A percentile compares a stretch with the other conserved stretches of the same genome.
Conservation (phyloP, 2,797 vertebrate species). For the Sphenopsis melanotis region DNA sequence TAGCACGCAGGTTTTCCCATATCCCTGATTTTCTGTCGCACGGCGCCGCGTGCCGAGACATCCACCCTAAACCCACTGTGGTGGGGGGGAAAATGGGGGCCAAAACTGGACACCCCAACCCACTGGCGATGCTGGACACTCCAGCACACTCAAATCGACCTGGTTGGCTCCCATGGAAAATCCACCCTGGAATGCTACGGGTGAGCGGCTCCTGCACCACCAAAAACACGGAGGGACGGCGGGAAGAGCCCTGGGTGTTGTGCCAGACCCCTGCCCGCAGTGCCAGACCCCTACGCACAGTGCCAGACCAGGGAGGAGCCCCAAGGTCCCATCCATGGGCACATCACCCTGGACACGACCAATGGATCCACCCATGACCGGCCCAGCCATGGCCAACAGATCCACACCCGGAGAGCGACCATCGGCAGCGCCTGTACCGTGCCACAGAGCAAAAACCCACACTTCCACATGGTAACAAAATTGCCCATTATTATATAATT, state of each 20-base stretch:
- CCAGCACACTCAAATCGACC: accelerated
- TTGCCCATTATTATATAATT: accelerated
- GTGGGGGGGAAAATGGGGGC: accelerated
- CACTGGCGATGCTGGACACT: accelerated
- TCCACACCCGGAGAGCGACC: not conserved
- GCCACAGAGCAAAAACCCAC: not conserved
- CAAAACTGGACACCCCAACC: not conserved
- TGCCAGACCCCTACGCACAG: accelerated
- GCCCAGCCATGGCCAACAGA: accelerated
- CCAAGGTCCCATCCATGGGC: not conserved
- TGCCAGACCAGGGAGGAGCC: not conserved
- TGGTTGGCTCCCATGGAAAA: accelerated
- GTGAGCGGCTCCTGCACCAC: accelerated
- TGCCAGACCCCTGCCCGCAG: not conserved
- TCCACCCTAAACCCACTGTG: accelerated
- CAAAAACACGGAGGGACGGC: accelerated
- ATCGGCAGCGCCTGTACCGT: not conserved
- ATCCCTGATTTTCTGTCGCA: accelerated
- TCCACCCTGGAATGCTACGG: accelerated
- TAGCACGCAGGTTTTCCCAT: accelerated
- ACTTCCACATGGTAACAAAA: not conserved
- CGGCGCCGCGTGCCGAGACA: accelerated
- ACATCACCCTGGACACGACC: accelerated
- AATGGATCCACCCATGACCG: not conserved
- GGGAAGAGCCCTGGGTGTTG: not conserved